Base-by-base conservation (phyloP, 2,113 vertebrate genomes). In the Porphyrio hochstetteri region DNA sequence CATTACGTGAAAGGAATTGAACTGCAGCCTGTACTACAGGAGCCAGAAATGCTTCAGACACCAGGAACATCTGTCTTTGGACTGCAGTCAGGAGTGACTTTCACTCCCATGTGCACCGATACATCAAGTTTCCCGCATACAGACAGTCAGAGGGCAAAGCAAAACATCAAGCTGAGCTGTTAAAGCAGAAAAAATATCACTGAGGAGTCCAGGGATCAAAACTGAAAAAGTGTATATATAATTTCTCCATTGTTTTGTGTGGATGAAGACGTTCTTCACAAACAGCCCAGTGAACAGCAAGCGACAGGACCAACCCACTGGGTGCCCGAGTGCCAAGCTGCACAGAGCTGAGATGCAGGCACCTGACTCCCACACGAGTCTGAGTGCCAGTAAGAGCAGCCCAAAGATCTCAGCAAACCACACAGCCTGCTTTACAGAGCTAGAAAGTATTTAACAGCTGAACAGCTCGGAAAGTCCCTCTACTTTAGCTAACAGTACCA, bases 291-390 rank as follows among this genome's bases (percentile, higher is more conserved):
- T 7, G 67, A 71, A 17, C 0, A 33, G 33, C 40, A 56, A 46
- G 48, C 9, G 53, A 23, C 67, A 59, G 60, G 18, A 44, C 9
- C 0, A 3, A 35, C 12, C n/a, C 3, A 2, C 29, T 27, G 27
- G 27, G 9, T 9, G 25, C 13, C 19, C 0, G 0, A 59, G 16
- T 20, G 18, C 24, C 63, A 19, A 46, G 1, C 0, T 9, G 55
- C 15, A 27, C 60, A 82, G n/a, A 50, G 60, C 44, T 46, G 48
- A 35, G 25, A 24, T 7, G 10, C 7, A 27, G 18, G 46, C 36
- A 28, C 3, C 2, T 6, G 8, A 12, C 16, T 42, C 33, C 25
- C 0, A 0, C 1, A 4, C 1, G 12, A 35, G 21, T 16, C 60
- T 6, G 9, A 14, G 5, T 16, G 56, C 31, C 28, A 10, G 3